Conservation (phyloP, 2,888 invertebrate species). For the Drosophila rubida region DNA sequence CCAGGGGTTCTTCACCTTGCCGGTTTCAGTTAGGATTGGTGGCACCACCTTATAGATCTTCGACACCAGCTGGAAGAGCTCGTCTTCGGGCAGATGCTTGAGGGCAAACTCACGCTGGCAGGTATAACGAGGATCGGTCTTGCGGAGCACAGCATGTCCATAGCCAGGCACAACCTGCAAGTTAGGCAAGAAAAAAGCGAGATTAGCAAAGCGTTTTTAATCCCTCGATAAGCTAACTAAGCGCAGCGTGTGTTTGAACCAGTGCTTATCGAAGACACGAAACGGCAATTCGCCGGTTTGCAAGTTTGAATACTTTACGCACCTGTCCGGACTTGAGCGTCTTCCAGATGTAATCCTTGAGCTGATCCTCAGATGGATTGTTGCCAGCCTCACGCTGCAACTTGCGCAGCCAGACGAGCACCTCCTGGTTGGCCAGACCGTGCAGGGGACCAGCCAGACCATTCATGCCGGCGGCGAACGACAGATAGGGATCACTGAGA, state of each 20-base stretch:
- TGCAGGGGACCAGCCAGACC: slow-evolving; percentile 95
- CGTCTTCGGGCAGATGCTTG: slow-evolving; percentile 93
- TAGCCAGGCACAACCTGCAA: slow-evolving; percentile 92
- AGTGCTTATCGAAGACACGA: background rate
- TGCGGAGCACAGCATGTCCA: slow-evolving; percentile 94
- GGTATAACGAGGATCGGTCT: slow-evolving; percentile 93
- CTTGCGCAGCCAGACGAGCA: slow-evolving; percentile 97
- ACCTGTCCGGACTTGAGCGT: slow-evolving; percentile 93
- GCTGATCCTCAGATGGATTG: slow-evolving; percentile 93
- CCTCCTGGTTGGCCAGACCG: slow-evolving; percentile 96
- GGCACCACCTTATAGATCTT: slow-evolving; percentile 94
- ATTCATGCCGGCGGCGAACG: slow-evolving; percentile 94
- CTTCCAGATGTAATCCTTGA: slow-evolving; percentile 99
- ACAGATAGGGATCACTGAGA: slow-evolving; percentile 93
- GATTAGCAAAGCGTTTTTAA: background rate
- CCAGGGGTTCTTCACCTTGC: slow-evolving; percentile 97
- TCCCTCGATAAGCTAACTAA: no score
- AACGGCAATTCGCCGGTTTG: background rate
- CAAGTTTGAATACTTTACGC: background rate
- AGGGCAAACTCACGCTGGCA: slow-evolving; percentile 94
- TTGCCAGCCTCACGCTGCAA: slow-evolving; percentile 94
- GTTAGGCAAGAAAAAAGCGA: background rate
- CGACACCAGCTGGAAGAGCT: slow-evolving; percentile 91
- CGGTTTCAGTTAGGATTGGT: slow-evolving; percentile 91
- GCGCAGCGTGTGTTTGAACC: background rate